These are phyloP conservation scores for Tringa solitaria DNA, from an alignment of 2,113 vertebrate genomes.

Conservation along the genomic window DNA sequence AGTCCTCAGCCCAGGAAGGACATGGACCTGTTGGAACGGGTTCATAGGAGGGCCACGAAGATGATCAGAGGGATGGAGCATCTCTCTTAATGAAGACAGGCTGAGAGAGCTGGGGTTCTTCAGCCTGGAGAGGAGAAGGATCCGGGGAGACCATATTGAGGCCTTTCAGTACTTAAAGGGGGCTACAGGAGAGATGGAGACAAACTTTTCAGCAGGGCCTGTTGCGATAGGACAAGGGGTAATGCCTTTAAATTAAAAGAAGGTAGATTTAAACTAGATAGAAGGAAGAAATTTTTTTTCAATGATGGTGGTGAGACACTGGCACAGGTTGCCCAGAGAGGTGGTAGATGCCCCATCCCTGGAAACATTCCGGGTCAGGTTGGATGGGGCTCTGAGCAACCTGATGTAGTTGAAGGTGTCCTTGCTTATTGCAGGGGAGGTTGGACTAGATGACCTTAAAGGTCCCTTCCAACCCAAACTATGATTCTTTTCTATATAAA, in stretches of 20 bases:
- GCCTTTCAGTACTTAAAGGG: background rate
- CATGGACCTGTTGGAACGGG: background rate
- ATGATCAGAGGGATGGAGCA: background rate
- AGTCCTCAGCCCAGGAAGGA: background rate
- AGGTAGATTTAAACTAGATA: background rate
- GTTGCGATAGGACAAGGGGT: background rate
- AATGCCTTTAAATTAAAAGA: background rate
- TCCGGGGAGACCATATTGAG: background rate
- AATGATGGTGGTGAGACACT: background rate
- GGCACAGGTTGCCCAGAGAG: background rate
- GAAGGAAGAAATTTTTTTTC: background rate
- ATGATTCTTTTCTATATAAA: background rate
- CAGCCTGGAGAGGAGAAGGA: background rate
- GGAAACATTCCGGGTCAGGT: background rate
- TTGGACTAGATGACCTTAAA: background rate
- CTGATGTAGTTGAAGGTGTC: background rate
- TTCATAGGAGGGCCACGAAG: too few species aligned
- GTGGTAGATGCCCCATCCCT: background rate
- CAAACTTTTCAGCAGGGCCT: background rate
- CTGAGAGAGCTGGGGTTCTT: background rate
- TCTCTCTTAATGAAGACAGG: background rate
- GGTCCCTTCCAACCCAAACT: background rate
- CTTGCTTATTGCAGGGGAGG: background rate
- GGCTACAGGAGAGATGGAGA: background rate
- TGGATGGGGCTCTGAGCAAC: background rate